Evolutionary conservation across 2,113 vertebrate species (phyloP), one percentile per base, ranked within the genome.

Genomic region (Albula glossodonta): DNA sequence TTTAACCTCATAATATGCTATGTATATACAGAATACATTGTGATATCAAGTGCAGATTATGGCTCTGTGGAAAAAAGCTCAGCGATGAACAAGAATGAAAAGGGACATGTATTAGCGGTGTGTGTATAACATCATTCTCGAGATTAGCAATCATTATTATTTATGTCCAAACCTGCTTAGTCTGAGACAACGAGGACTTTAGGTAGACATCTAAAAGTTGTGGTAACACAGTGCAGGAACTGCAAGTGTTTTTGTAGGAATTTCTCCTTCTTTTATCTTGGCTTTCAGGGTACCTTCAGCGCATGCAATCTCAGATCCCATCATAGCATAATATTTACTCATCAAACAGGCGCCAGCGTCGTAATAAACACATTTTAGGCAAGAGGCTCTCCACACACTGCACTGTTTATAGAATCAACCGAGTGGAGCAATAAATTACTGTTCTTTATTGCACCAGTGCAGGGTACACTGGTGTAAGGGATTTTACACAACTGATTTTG

Each of bases 391-490:
- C 9, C 11, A 7, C 78, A 51, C 41, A 12, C 8, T 19, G 8
- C 22, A 12, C 48, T 85, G 84, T 79, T 85, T 85, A 79, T 48
- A 79, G 70, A 78, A 56, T 80, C 19, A 85, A 31, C 81, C 2
- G 53, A 19, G 10, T 19, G n/a, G 50, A 9, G 25, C 70, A 9
- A 49, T 52, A 48, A 70, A 77, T 86, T 70, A 81, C 79, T 31
- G 51, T 70, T 63, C 22, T 74, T 74, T 52, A 52, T 19, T 81
- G 70, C 25, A 53, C 56, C 4, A 1, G 51, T 4, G 56, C 11
- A 25, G n/a, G 41, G 5, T 10, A 11, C 5, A 12, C 8, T 77
- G 13, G 41, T 77, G 49, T 22, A 50, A 63, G 82, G 17, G 82
- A 15, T 22, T 41, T 31, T 5, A 41, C 53, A 12, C 78, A 8